phyloP scores from a whole-genome alignment of 2,888 invertebrate genomes.

The Hydriomena furcata region DNA sequence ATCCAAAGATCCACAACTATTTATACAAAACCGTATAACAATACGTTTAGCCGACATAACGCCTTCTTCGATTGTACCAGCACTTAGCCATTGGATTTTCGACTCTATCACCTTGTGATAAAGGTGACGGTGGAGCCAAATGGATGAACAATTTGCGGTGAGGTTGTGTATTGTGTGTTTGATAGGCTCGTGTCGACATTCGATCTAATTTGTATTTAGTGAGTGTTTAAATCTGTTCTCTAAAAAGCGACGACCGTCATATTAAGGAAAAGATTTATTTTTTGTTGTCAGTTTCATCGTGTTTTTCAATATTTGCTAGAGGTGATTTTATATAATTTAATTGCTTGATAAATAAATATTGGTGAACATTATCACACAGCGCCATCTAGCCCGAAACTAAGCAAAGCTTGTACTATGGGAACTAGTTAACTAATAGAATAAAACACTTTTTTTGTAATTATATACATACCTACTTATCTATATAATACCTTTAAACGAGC shows the following conservation, averaged over 20 bases:
- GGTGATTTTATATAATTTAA: too few relatives aligned
- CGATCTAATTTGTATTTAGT: constrained; percentile 25
- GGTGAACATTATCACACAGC: too few relatives aligned
- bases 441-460: too few relatives aligned
- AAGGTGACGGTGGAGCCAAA: background rate
- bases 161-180: constrained; percentile 27
- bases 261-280: too few relatives aligned
- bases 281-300: too few relatives aligned
- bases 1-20: constrained; percentile 21
- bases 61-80: background rate
- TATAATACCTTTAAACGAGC: too few relatives aligned
- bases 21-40: constrained; percentile 30
- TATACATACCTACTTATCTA: too few relatives aligned
- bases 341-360: too few relatives aligned
- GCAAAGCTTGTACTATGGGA: too few relatives aligned
- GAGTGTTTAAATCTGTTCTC: background rate
- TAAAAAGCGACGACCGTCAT: background rate
- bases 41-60: constrained; percentile 4
- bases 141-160: constrained; percentile 21
- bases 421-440: too few relatives aligned
- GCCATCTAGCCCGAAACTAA: too few relatives aligned
- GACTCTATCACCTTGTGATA: constrained; percentile 3
- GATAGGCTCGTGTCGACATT: constrained; percentile 35
- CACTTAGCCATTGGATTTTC: background rate
- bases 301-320: too few relatives aligned